Evolutionary conservation across 2,888 invertebrate genomes (phyloP).

Genomic region (Hartigia nigra): DNA sequence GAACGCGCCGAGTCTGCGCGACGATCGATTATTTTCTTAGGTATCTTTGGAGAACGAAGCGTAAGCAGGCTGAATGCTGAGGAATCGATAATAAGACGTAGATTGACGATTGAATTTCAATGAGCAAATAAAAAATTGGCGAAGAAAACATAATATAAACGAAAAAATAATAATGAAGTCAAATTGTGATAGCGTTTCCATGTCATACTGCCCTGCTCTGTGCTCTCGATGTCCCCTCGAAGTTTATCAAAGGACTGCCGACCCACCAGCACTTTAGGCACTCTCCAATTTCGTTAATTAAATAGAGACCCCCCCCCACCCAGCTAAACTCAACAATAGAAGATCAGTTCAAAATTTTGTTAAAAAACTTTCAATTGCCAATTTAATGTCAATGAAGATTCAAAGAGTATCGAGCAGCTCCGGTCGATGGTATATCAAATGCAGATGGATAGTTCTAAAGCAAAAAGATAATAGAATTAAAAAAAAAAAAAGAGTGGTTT

Average conservation of each 20-base stretch:
- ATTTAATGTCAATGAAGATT: not conserved
- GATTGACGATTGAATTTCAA: not conserved
- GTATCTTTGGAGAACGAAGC: not conserved
- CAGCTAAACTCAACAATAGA: not conserved
- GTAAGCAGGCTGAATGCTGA: not conserved
- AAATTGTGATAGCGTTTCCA: constrained; percentile 40
- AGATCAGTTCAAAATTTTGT: not conserved
- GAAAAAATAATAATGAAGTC: constrained; percentile 12
- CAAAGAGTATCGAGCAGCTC: not conserved
- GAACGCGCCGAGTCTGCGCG: not conserved
- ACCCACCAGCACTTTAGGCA: not conserved
- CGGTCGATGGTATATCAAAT: not conserved
- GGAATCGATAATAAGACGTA: constrained; percentile 1
- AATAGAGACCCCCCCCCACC: not conserved
- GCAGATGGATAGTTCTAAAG: not conserved
- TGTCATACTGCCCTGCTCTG: constrained; percentile 46
- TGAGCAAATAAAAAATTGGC: not conserved
- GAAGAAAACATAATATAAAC: constrained; percentile 12
- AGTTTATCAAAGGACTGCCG: not conserved
- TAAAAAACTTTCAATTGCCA: not conserved
- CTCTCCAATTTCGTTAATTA: not conserved
- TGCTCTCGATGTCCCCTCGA: constrained; percentile 31
- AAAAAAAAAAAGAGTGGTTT: not conserved
- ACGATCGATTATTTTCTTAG: not conserved
- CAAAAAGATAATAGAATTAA: not conserved